phyloP scores from a whole-genome alignment of 2,888 invertebrate species.

The Eumacrocentrus americanus region DNA sequence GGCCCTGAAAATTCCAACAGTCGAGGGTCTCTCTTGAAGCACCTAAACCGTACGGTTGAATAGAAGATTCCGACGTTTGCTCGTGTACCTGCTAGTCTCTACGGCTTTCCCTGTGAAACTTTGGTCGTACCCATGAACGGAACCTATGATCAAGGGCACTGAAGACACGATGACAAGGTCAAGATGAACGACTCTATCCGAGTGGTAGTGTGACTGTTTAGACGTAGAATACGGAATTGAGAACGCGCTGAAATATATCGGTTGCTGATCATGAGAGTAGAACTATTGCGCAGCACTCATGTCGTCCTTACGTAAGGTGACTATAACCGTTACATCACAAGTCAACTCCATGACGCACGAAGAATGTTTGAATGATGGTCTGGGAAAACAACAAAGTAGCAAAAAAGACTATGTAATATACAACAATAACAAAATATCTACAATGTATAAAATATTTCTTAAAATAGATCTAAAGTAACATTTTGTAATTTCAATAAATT shows the following conservation, averaged over 20 bases:
- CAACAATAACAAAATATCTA: not conserved
- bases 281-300: constrained; percentile 34
- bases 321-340: constrained; percentile 20
- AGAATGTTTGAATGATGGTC: constrained; percentile 3
- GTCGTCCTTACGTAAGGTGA: constrained; percentile 25
- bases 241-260: not conserved
- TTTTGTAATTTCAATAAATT: too few species aligned
- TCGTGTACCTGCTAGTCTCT: constrained; percentile 1
- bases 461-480: too few species aligned
- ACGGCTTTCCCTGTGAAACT: not conserved
- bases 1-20: constrained; percentile 13
- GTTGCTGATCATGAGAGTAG: constrained; percentile 23
- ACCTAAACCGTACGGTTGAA: constrained; percentile 6
- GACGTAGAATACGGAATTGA: not conserved
- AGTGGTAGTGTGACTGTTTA: not conserved
- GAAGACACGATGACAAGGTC: constrained; percentile 7
- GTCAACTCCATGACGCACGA: constrained; percentile 1
- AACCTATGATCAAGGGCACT: constrained; percentile 2
- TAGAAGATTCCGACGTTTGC: not conserved
- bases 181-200: not conserved
- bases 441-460: too few species aligned
- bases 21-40: constrained; percentile 2
- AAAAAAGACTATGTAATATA: not conserved
- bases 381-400: too few species aligned
- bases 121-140: constrained; percentile 1